Evolutionary conservation across 2,888 invertebrate species (phyloP), one percentile per base, ranked within the genome.

Genomic region (Vanessa cardui): DNA sequence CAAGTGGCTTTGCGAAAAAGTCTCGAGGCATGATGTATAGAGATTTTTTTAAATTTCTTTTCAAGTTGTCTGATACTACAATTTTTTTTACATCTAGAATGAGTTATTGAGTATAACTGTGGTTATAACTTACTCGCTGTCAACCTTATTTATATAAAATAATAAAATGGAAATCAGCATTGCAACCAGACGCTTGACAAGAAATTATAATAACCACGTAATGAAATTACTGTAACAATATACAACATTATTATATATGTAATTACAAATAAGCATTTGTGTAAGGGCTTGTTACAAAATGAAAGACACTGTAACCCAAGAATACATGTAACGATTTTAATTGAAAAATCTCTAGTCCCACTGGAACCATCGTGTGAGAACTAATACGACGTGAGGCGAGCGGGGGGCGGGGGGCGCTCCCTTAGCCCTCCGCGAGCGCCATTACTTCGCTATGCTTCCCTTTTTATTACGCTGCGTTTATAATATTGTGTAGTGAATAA

Each of bases 321-420:
- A 87, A 88, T 86, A 71, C 80, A 81, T 90, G 91, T 91, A 91
- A 92, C 88, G 88, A 89, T 92, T 90, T 89, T 92, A 93, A 93
- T 93, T 93, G 92, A 94, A 94, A 56, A 94, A 94, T 94, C 94
- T 94, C 94, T 95, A 95, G 95, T 95, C 94, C 94, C 94, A 94
- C 94, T 94, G 93, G 90, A 88, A 87, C 91, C 92, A 90, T 93
- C 92, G 92, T 92, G 89, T 85, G 89, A 87, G 83, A 86, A 85
- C 80, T 84, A 80, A 80, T 81, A 80, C 58, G 52, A 61, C 64
- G 64, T 58, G 59, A 50, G 64, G 58, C 50, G 59, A 39, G 59
- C 26, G 21, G 52, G 16, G 52, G 21, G 2, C 3, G 52, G 12
- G 16, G 16, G 7, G 52, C 52, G 52, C 31, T 26, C 16, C 39